Percentiles rank a stretch among this genome's conserved stretches.
Evolutionary conservation across 2,797 vertebrate genomes (phyloP).

Genomic region (Amblyraja radiata): DNA sequence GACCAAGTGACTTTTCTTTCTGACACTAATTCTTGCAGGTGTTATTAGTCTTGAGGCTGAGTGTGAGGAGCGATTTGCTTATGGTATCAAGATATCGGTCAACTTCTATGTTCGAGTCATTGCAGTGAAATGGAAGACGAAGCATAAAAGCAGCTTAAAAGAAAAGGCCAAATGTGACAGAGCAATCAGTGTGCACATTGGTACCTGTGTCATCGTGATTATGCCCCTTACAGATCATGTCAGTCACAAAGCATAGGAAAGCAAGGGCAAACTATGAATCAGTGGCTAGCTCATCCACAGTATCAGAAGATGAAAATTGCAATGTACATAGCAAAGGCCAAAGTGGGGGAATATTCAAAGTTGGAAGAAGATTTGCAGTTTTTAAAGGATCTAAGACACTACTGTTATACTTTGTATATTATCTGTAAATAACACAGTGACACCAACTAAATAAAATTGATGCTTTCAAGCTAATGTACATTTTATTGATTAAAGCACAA

Average conservation of each 20-base stretch:
- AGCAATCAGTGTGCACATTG: neutral
- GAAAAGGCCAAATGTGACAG: neutral
- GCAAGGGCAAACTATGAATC: neutral
- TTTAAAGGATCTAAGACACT: neutral
- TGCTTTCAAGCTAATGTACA: conserved; percentile 13
- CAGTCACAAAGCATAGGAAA: neutral
- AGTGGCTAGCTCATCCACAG: neutral
- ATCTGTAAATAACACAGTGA: conserved; percentile 33
- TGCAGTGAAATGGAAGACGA: neutral
- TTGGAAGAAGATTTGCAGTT: neutral
- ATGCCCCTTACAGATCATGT: neutral
- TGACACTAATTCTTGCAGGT: neutral
- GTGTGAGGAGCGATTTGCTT: neutral
- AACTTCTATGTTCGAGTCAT: neutral
- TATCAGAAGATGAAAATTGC: neutral
- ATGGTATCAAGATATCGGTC: too few species aligned
- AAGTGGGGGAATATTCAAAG: neutral
- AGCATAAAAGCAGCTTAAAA: neutral
- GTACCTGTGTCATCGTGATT: neutral
- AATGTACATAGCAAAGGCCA: neutral
- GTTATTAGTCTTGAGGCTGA: neutral
- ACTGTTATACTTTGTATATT: conserved; percentile 25
- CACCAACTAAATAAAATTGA: conserved; percentile 32
- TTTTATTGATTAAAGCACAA: conserved; percentile 37
- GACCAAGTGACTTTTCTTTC: neutral